These are phyloP conservation scores for Plebejus argus DNA, from an alignment of 2,888 invertebrate species.

Conservation along the genomic window DNA sequence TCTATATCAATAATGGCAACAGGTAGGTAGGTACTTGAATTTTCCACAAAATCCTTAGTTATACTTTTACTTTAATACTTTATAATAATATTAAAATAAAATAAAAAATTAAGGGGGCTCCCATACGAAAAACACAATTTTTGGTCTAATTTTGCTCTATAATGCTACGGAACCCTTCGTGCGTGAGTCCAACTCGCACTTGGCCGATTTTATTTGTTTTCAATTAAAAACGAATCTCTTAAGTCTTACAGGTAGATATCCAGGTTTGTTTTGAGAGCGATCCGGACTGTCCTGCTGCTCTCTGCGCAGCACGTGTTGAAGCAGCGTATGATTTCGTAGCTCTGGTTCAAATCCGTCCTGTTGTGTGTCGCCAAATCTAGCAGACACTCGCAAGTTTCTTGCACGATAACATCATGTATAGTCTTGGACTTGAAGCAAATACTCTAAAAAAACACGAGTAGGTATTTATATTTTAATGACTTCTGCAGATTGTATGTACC, in stretches of 20 bases:
- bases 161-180: too few relatives aligned
- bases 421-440: slow-evolving; percentile 53
- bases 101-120: too few relatives aligned
- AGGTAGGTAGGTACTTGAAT: too few relatives aligned
- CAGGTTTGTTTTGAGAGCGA: slow-evolving; percentile 51
- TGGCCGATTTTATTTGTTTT: not conserved
- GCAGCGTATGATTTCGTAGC: slow-evolving; percentile 54
- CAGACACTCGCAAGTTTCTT: slow-evolving; percentile 54
- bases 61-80: too few relatives aligned
- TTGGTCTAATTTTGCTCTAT: too few relatives aligned
- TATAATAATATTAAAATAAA: too few relatives aligned
- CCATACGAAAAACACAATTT: too few relatives aligned
- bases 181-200: too few relatives aligned
- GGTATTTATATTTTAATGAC: too few relatives aligned
- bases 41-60: too few relatives aligned
- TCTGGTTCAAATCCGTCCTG: slow-evolving; percentile 50
- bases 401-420: slow-evolving; percentile 53
- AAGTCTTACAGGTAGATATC: slow-evolving; percentile 64
- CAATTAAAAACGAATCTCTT: slow-evolving; percentile 42
- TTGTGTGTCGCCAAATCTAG: slow-evolving; percentile 55
- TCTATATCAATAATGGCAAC: too few relatives aligned
- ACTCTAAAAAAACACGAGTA: slow-evolving; percentile 45
- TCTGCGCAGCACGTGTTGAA: slow-evolving; percentile 57
- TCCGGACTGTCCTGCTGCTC: slow-evolving; percentile 56
- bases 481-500: too few relatives aligned